phyloP scores from a whole-genome alignment of 2,888 invertebrate species.

The Crematogaster levior region DNA sequence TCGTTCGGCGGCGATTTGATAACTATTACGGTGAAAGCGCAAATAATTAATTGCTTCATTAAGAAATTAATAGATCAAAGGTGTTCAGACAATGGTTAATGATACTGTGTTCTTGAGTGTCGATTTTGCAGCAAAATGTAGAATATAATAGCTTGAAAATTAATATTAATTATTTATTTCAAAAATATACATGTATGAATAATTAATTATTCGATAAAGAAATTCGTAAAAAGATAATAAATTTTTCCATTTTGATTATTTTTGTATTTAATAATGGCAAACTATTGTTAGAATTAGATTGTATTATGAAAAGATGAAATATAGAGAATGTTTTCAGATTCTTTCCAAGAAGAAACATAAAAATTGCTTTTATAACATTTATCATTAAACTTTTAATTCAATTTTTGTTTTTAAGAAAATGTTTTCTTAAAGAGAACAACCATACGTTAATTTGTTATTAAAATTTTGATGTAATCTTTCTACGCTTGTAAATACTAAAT shows the following conservation, averaged over 20 bases:
- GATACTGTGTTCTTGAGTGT: neutral
- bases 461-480: neutral
- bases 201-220: conserved; percentile 7
- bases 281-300: neutral
- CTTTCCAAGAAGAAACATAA: neutral
- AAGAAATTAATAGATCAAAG: conserved; percentile 18
- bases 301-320: neutral
- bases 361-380: neutral
- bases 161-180: neutral
- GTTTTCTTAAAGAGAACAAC: neutral
- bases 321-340: neutral
- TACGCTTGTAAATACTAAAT: neutral
- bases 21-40: neutral
- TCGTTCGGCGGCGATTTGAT: neutral
- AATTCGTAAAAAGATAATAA: neutral
- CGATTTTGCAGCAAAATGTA: neutral
- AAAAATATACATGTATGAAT: neutral
- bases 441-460: neutral
- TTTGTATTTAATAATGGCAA: neutral
- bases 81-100: neutral
- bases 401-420: neutral
- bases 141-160: neutral
- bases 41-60: conserved; percentile 41
- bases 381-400: neutral
- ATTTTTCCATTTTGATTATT: neutral